Base-by-base conservation (phyloP, 2,888 invertebrate species). In the Calliopum simillimum region DNA sequence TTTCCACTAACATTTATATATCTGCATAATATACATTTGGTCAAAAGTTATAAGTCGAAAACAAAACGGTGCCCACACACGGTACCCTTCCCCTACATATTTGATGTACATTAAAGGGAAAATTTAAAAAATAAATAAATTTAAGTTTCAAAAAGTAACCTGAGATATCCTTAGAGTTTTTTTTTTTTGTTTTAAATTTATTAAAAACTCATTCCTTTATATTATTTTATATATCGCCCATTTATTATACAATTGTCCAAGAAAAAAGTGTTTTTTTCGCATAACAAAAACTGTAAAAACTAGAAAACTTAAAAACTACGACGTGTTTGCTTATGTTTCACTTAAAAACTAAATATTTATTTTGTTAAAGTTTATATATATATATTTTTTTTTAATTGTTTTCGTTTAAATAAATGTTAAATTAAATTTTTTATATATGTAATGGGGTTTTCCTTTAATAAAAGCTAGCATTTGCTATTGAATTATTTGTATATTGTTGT, bases 221-320 rank as follows among this genome's bases (percentile, higher is more conserved):
- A 44, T 19, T 53, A 23, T 53, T 61, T 61, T 61, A 33, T 61
- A 33, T 33, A 33, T 33, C 46, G 16, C 61, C 61, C 61, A 61
- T 61, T 61, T 58, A 44, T 61, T 61, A 61, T 61, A 61, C 61
- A 61, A 44, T 44, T 61, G 16, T 21, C 12, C 44, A 61, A 61
- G 11, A 61, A 33, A 33, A 61, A 61, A 4, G 5, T 33, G 5
- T 33, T 33, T 33, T 23, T 46, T 14, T 61, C 61, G 61, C 46
- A 61, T 23, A 44, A 61, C 61, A 46, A 61, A 21, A 61, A 61
- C 46, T 44, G 19, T 61, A 19, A 61, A 61, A 59, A 33, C 43
- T 59, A 59, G 59, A 59, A 44, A 59, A 61, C 61, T 61, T 61
- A 61, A 33, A 33, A 61, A 13, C 46, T 44, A 61, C 61, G 23